Evolutionary conservation across 2,113 vertebrate species (phyloP).

Genomic region (Trematomus loennbergii): DNA sequence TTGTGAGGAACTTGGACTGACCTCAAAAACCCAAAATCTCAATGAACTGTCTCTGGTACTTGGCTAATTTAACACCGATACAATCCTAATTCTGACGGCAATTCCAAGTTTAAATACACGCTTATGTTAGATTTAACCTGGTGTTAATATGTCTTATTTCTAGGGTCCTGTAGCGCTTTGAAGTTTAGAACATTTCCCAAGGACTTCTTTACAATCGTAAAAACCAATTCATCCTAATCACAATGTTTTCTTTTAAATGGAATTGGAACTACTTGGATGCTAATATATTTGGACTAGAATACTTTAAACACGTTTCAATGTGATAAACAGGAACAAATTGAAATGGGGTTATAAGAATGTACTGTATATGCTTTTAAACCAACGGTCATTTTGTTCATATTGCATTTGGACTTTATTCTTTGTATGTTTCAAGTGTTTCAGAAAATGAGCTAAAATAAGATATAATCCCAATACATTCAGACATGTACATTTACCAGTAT

Average conservation of each 20-base stretch:
- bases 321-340: not conserved
- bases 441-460: too few relatives aligned
- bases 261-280: not conserved
- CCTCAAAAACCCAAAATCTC: not conserved
- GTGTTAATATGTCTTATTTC: not conserved
- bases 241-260: not conserved
- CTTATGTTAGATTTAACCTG: not conserved
- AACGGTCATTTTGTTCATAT: too few relatives aligned
- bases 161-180: not conserved
- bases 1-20: not conserved
- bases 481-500: too few relatives aligned
- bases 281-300: not conserved
- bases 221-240: too few relatives aligned
- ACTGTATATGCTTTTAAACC: too few relatives aligned
- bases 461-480: too few relatives aligned
- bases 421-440: too few relatives aligned
- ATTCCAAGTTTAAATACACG: not conserved
- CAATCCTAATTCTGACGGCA: not conserved
- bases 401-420: too few relatives aligned
- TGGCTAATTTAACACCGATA: not conserved
- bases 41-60: not conserved
- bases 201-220: not conserved
- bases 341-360: too few relatives aligned
- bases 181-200: not conserved
- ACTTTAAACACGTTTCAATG: not conserved